Percentiles rank a stretch among this genome's conserved stretches.
phyloP scores from a whole-genome alignment of 2,888 invertebrate species.

The Chrysomela aeneicollis region DNA sequence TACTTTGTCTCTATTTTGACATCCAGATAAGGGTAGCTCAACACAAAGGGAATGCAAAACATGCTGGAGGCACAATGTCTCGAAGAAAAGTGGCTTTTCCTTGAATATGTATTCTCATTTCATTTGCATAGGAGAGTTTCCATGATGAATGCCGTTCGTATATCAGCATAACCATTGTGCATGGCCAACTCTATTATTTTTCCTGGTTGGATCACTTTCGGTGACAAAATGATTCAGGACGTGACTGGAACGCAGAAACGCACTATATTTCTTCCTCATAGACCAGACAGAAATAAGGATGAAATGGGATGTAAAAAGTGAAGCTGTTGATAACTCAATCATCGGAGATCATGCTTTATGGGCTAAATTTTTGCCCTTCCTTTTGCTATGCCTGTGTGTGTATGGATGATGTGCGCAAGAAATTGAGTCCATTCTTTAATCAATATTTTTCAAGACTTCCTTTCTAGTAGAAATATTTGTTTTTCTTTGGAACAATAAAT shows the following conservation, averaged over 20 bases:
- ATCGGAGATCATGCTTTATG: too few relatives aligned
- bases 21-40: not conserved
- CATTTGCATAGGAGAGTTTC: constrained; percentile 47
- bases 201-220: constrained; percentile 58
- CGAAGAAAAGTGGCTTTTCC: constrained; percentile 32
- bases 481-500: too few relatives aligned
- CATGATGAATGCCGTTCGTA: constrained; percentile 49
- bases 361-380: too few relatives aligned
- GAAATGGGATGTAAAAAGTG: not conserved
- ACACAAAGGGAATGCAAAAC: not conserved
- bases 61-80: not conserved
- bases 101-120: constrained; percentile 40
- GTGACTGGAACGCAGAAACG: constrained; percentile 52
- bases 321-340: too few relatives aligned
- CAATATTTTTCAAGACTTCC: too few relatives aligned
- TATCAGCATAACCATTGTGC: constrained; percentile 49
- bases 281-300: not conserved
- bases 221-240: constrained; percentile 58
- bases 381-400: too few relatives aligned
- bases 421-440: too few relatives aligned
- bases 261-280: constrained; percentile 5
- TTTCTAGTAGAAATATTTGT: too few relatives aligned
- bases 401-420: too few relatives aligned
- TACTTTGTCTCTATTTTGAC: not conserved
- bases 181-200: constrained; percentile 57